Evolutionary conservation across 2,888 invertebrate species (phyloP).

Genomic region (Synanthedon vespiformis): DNA sequence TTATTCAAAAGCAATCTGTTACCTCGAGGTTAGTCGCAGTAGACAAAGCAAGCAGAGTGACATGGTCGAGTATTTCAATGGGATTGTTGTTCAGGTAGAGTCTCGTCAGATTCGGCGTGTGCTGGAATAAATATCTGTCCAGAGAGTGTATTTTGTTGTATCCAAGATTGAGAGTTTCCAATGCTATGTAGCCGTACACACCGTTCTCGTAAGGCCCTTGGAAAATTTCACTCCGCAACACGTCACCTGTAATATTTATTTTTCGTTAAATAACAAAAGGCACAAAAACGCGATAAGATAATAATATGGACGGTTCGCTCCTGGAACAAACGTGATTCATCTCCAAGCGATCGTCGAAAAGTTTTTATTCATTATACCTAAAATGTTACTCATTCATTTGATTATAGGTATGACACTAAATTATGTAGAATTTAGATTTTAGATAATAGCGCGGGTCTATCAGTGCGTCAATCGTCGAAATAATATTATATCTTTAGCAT

Average conservation of each 20-base stretch:
- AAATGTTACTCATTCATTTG: no score
- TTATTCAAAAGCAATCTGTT: slow-evolving; percentile 8
- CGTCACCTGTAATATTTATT: slow-evolving; percentile 57
- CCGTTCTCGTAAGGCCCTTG: slow-evolving; percentile 73
- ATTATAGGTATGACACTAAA: no score
- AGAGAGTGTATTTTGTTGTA: slow-evolving; percentile 74
- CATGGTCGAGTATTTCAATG: slow-evolving; percentile 70
- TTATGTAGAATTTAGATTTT: no score
- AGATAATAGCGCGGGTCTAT: no score
- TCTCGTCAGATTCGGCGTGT: slow-evolving; percentile 72
- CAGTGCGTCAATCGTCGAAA: no score
- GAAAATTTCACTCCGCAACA: slow-evolving; percentile 73
- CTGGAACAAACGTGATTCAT: neutral
- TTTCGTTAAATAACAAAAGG: neutral
- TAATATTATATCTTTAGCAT: no score
- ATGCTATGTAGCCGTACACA: slow-evolving; percentile 67
- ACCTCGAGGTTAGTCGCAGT: slow-evolving; percentile 70
- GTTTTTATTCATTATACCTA: no score
- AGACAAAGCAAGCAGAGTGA: slow-evolving; percentile 70
- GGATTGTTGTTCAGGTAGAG: slow-evolving; percentile 74
- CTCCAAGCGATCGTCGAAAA: neutral
- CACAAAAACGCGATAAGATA: neutral
- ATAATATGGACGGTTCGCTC: neutral
- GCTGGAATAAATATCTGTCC: slow-evolving; percentile 72
- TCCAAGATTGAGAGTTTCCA: slow-evolving; percentile 73